Conservation (phyloP, 2,888 invertebrate species). For the Papilio gigon region DNA sequence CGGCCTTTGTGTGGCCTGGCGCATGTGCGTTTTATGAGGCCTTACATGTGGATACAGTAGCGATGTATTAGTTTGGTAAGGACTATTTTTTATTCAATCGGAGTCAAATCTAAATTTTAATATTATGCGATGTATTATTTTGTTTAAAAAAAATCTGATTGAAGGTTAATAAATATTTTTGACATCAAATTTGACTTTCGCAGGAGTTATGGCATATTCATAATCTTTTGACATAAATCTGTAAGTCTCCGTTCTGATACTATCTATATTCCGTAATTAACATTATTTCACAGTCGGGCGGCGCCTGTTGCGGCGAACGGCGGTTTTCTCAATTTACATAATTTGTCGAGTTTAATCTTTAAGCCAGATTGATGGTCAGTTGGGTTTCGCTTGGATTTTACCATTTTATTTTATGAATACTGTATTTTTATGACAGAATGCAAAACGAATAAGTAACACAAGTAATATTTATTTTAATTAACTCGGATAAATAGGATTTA, state of each 20-base stretch:
- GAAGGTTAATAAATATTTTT: background rate
- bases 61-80: background rate
- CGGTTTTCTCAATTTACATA: constrained; percentile 23
- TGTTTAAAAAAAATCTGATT: no score
- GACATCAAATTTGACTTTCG: background rate
- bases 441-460: background rate
- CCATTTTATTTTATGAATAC: background rate
- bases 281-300: constrained; percentile 22
- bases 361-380: constrained; percentile 22
- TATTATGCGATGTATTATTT: background rate
- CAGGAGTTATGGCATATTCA: background rate
- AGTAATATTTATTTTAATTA: background rate
- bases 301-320: constrained; percentile 27
- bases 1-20: constrained; percentile 12
- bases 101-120: background rate
- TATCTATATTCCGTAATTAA: constrained; percentile 29
- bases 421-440: background rate
- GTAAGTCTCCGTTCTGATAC: constrained; percentile 9
- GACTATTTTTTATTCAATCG: background rate
- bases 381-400: background rate
- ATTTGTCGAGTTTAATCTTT: constrained; percentile 29
- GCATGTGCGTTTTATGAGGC: constrained; percentile 13
- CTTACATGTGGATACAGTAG: constrained; percentile 4
- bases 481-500: background rate
- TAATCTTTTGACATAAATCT: constrained; percentile 17